These are phyloP conservation scores for Pangasianodon gigas DNA, from an alignment of 2,113 vertebrate genomes.

Conservation along the genomic window DNA sequence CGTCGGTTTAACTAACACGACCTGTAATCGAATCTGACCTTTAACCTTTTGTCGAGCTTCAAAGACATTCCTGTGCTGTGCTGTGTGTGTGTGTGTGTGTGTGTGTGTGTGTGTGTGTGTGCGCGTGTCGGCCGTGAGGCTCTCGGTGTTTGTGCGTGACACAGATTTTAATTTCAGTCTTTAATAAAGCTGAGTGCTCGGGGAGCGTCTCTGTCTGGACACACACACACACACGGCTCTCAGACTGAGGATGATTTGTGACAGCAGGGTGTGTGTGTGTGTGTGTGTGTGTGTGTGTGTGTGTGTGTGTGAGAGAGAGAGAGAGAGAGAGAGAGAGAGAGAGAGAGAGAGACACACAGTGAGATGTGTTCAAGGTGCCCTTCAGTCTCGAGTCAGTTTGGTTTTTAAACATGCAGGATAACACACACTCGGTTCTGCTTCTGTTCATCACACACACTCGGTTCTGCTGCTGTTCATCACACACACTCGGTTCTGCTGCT, in stretches of 20 bases:
- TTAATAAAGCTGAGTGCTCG: conserved; percentile 77
- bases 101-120: not conserved
- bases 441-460: no score
- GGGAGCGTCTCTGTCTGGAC: conserved; percentile 60
- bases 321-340: no score
- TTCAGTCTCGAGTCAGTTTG: conserved; percentile 35
- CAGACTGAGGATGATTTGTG: conserved; percentile 15
- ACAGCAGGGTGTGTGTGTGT: not conserved
- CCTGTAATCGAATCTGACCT: not conserved
- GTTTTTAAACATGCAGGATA: not conserved
- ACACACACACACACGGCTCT: conserved; percentile 34
- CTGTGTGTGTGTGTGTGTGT: not conserved
- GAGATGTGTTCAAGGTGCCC: conserved; percentile 59
- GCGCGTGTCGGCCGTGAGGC: not conserved
- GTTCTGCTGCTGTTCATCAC: no score
- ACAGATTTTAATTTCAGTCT: conserved; percentile 47
- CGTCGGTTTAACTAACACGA: not conserved
- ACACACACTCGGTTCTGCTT: no score
- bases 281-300: not conserved
- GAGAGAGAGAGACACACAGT: not conserved
- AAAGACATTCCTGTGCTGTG: not conserved
- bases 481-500: no score
- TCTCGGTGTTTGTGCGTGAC: not conserved
- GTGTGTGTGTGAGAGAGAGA: not conserved
- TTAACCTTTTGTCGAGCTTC: not conserved